phyloP scores from a whole-genome alignment of 2,797 vertebrate genomes.

The Melopsittacus undulatus region DNA sequence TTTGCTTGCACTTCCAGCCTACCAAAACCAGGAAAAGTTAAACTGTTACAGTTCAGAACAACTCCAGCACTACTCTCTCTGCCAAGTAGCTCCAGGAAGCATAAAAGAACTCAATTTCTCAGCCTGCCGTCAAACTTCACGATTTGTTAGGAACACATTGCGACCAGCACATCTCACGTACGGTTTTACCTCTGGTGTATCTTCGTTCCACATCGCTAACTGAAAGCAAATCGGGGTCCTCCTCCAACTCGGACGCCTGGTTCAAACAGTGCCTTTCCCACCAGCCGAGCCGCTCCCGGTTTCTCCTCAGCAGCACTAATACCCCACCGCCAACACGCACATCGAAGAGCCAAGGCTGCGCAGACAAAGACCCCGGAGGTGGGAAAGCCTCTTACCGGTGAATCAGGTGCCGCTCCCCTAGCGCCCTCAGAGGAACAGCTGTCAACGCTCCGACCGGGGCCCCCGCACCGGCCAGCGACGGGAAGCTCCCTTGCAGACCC shows the following conservation, averaged over 20 bases:
- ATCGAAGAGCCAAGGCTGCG: neutral
- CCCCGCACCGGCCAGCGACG: neutral
- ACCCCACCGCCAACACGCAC: neutral
- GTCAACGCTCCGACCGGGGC: neutral
- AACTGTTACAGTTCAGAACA: neutral
- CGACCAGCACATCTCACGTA: fast-evolving
- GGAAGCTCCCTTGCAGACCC: neutral
- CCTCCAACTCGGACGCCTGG: neutral
- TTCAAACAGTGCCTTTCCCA: neutral
- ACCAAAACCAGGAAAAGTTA: neutral
- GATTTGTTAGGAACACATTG: neutral
- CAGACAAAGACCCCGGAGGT: constrained; percentile 32
- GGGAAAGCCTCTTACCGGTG: constrained; percentile 33
- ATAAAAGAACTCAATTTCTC: neutral
- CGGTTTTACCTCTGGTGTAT: fast-evolving
- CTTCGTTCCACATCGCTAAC: neutral
- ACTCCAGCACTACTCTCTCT: neutral
- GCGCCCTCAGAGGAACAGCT: neutral
- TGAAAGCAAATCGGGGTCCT: neutral
- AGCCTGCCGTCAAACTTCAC: neutral
- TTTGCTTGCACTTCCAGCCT: neutral
- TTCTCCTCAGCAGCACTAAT: fast-evolving
- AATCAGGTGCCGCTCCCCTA: neutral
- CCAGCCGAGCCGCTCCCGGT: neutral
- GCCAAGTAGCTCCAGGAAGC: neutral